Evolutionary conservation across 2,797 vertebrate species (phyloP).

Genomic region (Arrhamphus sclerolepis): DNA sequence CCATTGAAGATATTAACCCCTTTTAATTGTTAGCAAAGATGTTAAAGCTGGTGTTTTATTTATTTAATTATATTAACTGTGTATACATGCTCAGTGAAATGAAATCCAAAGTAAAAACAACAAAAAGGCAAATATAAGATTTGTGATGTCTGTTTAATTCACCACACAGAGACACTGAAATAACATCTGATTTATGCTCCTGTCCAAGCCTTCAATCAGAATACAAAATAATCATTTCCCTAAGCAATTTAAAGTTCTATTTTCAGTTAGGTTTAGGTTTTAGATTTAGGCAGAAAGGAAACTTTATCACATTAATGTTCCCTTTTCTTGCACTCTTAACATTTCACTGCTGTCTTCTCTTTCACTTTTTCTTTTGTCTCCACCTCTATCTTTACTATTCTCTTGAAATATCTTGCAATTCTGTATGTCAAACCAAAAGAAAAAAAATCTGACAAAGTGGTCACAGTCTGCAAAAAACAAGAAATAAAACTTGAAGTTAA

Average conservation of each 20-base stretch:
- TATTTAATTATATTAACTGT: too few species aligned
- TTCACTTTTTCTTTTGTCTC: constrained; percentile 1
- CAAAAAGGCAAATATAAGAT: too few species aligned
- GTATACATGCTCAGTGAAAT: too few species aligned
- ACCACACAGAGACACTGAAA: too few species aligned
- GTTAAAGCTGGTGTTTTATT: too few species aligned
- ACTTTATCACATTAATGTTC: neutral
- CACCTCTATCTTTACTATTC: neutral
- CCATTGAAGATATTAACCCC: too few species aligned
- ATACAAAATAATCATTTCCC: too few species aligned
- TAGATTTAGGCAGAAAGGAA: neutral
- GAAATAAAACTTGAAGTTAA: neutral
- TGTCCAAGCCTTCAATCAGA: neutral
- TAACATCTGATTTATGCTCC: neutral
- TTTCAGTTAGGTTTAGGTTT: neutral
- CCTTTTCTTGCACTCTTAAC: constrained; percentile 4
- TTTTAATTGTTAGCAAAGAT: too few species aligned
- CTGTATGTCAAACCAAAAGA: too few species aligned
- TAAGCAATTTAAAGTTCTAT: neutral
- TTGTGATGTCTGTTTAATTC: too few species aligned
- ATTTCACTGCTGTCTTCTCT: neutral
- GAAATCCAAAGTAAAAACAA: too few species aligned
- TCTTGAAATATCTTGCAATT: neutral
- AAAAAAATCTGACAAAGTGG: neutral
- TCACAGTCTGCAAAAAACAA: neutral